These are phyloP conservation scores for Fragum sueziense DNA, from an alignment of 2,888 invertebrate genomes.

Conservation along the genomic window DNA sequence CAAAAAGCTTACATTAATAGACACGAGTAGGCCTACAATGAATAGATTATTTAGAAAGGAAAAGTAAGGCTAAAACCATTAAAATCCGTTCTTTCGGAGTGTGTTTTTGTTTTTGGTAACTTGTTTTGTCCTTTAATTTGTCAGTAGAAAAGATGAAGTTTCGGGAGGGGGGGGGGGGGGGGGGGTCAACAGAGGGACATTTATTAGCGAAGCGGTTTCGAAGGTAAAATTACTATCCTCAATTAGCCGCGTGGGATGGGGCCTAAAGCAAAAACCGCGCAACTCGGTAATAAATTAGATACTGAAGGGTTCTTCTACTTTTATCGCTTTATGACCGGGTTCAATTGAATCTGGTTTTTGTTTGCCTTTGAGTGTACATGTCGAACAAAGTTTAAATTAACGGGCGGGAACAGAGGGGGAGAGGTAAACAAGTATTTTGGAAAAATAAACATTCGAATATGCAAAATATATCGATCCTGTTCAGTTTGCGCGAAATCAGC, in stretches of 20 bases:
- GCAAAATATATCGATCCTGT: no score
- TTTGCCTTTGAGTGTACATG: constrained; percentile 8
- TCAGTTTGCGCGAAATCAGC: not conserved
- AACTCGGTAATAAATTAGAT: not conserved
- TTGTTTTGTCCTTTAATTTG: no score
- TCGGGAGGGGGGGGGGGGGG: not conserved
- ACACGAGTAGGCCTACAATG: no score
- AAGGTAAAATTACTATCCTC: constrained; percentile 5
- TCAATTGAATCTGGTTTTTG: not conserved
- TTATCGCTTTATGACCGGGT: not conserved
- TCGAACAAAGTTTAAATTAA: constrained; percentile 11
- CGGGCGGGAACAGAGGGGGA: constrained; percentile 1
- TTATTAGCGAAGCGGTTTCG: not conserved
- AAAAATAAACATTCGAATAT: no score
- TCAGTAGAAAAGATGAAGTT: not conserved
- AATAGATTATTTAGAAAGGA: no score
- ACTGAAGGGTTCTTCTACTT: not conserved
- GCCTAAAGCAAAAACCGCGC: not conserved
- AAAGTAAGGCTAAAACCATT: no score
- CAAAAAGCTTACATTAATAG: no score
- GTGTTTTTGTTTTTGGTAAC: no score
- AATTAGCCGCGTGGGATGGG: not conserved
- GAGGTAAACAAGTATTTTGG: no score
- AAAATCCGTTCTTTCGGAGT: no score
- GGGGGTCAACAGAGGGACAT: not conserved